phyloP scores from a whole-genome alignment of 1,140 invertebrate genomes.

The Ruditapes philippinarum region DNA sequence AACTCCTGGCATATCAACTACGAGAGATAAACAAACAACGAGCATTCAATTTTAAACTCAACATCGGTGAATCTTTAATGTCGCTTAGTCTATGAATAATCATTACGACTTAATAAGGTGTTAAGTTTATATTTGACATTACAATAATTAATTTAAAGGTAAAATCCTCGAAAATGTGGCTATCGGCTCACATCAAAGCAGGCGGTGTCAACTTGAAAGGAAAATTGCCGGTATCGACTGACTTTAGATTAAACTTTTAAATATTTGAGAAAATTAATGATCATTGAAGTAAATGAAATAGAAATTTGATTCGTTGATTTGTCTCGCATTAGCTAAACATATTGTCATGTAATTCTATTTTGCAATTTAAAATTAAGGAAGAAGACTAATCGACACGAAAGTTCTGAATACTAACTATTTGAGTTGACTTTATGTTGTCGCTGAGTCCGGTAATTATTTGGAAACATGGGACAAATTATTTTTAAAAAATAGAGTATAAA shows the following conservation, averaged over 20 bases:
- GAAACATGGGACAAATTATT: too few relatives aligned
- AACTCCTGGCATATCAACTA: not conserved
- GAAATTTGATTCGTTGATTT: not conserved
- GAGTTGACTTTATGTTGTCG: too few relatives aligned
- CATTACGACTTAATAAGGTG: conserved; percentile 19
- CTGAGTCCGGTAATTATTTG: too few relatives aligned
- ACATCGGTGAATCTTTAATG: conserved; percentile 25
- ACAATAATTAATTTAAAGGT: conserved; percentile 45
- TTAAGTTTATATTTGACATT: conserved; percentile 27
- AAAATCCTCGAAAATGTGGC: conserved; percentile 37
- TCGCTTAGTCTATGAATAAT: conserved; percentile 48
- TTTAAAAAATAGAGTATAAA: too few relatives aligned
- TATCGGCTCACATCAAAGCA: conserved; percentile 45
- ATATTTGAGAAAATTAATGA: conserved; percentile 20
- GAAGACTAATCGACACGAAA: too few relatives aligned
- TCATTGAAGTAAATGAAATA: not conserved
- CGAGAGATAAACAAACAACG: conserved; percentile 23
- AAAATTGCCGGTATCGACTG: conserved; percentile 50
- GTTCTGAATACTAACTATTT: too few relatives aligned
- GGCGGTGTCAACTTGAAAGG: conserved; percentile 49
- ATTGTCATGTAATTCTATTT: too few relatives aligned
- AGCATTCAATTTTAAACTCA: not conserved
- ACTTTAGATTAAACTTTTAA: conserved; percentile 15
- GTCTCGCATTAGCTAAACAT: too few relatives aligned
- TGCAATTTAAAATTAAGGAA: too few relatives aligned